Evolutionary conservation across 2,797 vertebrate genomes (phyloP), one percentile per base, ranked within the genome.

Genomic region (Thalassophryne amazonica): DNA sequence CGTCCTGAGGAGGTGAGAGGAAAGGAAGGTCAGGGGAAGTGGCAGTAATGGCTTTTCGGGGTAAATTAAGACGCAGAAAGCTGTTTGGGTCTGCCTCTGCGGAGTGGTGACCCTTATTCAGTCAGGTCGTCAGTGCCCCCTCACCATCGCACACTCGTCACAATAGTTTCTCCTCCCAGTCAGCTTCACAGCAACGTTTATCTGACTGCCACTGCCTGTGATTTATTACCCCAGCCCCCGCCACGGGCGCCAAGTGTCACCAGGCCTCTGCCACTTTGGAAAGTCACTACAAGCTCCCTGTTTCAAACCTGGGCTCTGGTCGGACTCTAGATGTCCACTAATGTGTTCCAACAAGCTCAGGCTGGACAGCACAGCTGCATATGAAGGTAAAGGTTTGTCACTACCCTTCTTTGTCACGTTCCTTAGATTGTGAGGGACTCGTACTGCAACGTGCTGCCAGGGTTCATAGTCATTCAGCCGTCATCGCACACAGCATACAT

Each of bases 171-270:
- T 85, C 75, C 76, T 87, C 82, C 80, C 78, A 83, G 80, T 86
- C 80, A 83, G 80, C 81, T 79, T 72, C 61, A 36, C 60, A 52
- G 31, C 60, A 57, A 39, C 52, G 64, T 83, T 90, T 88, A 87
- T 84, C 81, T 81, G 81, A 86, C 79, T 80, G 79, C 79, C 79
- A 74, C 75, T 55, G 60, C 69, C 69, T 47, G 18, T 88, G 86
- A 89, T 87, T 86, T 88, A 89, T 89, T 83, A 80, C 84, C 76
- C 68, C 57, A 33, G 63, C 57, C 59, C 60, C 64, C 69, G 76
- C 63, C 71, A 76, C 55, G 58, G 11, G 49, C 83, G 86, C 90
- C 90, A 85, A 67, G 85, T 89, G 92, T 91, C 93, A 93, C 90
- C 63, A 18, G 63, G 69, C 42, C 76, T 62, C 76, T 75, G 82